phyloP scores from a whole-genome alignment of 2,888 invertebrate species.

The Gastrophysa polygoni region DNA sequence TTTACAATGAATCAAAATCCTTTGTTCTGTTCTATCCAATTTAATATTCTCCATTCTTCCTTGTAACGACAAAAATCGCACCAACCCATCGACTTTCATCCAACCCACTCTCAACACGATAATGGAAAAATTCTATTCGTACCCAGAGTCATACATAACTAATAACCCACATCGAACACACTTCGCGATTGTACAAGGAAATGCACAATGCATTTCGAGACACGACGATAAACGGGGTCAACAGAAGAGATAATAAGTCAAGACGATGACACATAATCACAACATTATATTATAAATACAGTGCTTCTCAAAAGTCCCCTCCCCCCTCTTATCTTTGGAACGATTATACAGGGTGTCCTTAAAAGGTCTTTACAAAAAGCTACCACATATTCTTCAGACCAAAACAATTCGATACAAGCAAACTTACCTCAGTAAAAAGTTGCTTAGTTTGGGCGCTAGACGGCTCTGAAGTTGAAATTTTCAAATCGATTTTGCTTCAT shows the following conservation, averaged over 20 bases:
- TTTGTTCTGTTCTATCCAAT: not conserved
- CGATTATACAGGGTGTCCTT: no score
- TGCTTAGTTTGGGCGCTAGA: no score
- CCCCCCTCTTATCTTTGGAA: no score
- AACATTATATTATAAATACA: no score
- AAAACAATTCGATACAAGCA: no score
- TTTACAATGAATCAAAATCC: not conserved
- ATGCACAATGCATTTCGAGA: constrained; percentile 14
- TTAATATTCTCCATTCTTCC: constrained; percentile 16
- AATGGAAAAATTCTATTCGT: constrained; percentile 10
- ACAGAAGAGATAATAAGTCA: not conserved
- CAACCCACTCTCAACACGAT: constrained; percentile 8
- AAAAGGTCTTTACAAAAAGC: no score
- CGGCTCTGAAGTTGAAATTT: no score
- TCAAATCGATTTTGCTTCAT: no score
- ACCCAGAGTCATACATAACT: constrained; percentile 20
- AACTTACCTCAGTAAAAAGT: no score
- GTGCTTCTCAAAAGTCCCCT: no score
- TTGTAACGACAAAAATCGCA: constrained; percentile 22
- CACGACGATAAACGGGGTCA: not conserved
- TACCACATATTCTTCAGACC: no score
- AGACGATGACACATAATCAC: not conserved
- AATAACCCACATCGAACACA: constrained; percentile 26
- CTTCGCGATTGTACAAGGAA: constrained; percentile 14
- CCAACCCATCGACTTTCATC: constrained; percentile 18